Percentiles rank a stretch among this genome's conserved stretches.
Conservation (phyloP, 2,797 vertebrate species). For the Phyllotis vaccarum region DNA sequence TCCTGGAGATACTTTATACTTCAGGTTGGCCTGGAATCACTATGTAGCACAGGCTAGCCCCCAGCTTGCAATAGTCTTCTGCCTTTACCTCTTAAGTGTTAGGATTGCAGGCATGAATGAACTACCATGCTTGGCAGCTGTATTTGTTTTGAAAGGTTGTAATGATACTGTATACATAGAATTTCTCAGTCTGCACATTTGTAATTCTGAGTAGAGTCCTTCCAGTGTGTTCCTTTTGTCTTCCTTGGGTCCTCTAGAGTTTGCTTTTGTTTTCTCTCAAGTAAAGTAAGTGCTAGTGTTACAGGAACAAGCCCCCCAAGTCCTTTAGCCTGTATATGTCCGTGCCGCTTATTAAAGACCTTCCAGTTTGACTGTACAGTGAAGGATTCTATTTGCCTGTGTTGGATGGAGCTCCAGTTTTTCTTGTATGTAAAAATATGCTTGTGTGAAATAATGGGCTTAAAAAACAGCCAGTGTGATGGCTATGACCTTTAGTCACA, state of each 20-base stretch:
- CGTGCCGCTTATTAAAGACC: not conserved
- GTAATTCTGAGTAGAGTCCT: not conserved
- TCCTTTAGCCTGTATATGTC: not conserved
- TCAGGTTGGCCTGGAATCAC: not conserved
- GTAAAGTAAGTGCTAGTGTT: not conserved
- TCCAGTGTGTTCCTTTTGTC: not conserved
- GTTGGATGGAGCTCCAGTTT: not conserved
- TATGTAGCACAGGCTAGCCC: not conserved
- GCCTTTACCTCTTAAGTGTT: not conserved
- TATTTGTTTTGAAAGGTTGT: slow-evolving; percentile 14
- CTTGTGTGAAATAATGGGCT: not conserved
- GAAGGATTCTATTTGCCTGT: slow-evolving; percentile 32
- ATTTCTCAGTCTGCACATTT: not conserved
- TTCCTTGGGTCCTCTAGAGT: not conserved
- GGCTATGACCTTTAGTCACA: not conserved
- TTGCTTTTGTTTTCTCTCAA: not conserved
- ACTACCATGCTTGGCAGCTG: not conserved
- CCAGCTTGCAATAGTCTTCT: not conserved
- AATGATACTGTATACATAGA: not conserved
- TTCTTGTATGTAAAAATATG: not conserved
- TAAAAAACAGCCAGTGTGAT: not conserved
- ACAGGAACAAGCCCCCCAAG: not conserved
- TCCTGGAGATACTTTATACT: not conserved
- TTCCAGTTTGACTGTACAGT: slow-evolving; percentile 10
- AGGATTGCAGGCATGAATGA: not conserved